Percentiles rank a stretch among this genome's conserved stretches.
Evolutionary conservation across 2,888 invertebrate species (phyloP).

Genomic region (Hirtodrosophila histrioides): DNA sequence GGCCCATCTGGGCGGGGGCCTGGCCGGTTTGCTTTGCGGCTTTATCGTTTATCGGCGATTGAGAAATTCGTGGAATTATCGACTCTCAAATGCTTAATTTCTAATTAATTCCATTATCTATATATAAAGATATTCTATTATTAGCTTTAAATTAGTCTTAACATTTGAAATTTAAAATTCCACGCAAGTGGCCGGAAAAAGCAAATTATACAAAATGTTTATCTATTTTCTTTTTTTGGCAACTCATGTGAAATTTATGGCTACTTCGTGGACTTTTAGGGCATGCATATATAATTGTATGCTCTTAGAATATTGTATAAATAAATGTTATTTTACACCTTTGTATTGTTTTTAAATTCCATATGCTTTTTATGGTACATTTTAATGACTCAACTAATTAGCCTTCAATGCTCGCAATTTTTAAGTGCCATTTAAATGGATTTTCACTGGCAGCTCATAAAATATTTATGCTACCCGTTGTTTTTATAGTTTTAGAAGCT

Average conservation of each 20-base stretch:
- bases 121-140: slow-evolving; percentile 2
- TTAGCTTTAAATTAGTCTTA: slow-evolving; percentile 30
- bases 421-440: not conserved
- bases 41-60: slow-evolving; percentile 54
- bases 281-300: slow-evolving; percentile 14
- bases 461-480: slow-evolving; percentile 19
- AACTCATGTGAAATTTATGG: slow-evolving; percentile 27
- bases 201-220: slow-evolving; percentile 1
- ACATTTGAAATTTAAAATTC: slow-evolving; percentile 30
- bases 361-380: not conserved
- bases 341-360: not conserved
- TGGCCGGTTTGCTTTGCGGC: slow-evolving; percentile 86
- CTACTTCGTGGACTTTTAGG: slow-evolving; percentile 22
- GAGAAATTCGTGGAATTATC: slow-evolving; percentile 2
- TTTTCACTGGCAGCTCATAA: slow-evolving; percentile 23
- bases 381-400: slow-evolving; percentile 13
- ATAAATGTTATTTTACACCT: slow-evolving; percentile 29
- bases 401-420: slow-evolving; percentile 2
- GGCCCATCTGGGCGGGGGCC: slow-evolving; percentile 89
- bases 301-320: slow-evolving; percentile 6
- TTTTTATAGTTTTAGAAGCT: not conserved
- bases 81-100: slow-evolving; percentile 16
- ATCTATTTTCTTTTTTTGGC: slow-evolving; percentile 15
- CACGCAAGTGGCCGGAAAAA: slow-evolving; percentile 22
- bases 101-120: slow-evolving; percentile 21